phyloP scores from a whole-genome alignment of 2,888 invertebrate species.

The Drosophila paucipuncta region DNA sequence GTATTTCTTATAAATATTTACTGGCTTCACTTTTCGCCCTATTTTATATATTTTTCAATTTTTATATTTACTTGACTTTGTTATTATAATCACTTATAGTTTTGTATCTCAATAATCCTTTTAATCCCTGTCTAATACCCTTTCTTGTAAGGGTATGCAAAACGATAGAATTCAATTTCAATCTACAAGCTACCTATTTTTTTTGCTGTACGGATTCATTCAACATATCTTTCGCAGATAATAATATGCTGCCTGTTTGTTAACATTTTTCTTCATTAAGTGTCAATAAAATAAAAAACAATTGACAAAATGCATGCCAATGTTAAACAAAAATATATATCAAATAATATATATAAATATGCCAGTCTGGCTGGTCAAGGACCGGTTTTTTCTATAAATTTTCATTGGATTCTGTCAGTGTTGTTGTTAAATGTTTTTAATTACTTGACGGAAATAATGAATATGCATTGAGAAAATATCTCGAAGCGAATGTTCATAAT shows the following conservation, averaged over 20 bases:
- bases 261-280: constrained; percentile 55
- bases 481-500: constrained; percentile 49
- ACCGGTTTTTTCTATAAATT: constrained; percentile 30
- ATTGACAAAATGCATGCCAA: constrained; percentile 35
- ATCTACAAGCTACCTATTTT: not conserved
- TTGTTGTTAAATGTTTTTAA: constrained; percentile 44
- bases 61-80: too few relatives aligned
- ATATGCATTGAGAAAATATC: constrained; percentile 15
- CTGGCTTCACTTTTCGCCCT: not conserved
- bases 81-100: too few relatives aligned
- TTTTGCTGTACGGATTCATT: not conserved
- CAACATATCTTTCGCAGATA: constrained; percentile 4
- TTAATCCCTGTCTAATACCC: too few relatives aligned
- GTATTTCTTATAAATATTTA: not conserved
- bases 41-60: not conserved
- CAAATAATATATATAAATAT: constrained; percentile 54
- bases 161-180: not conserved
- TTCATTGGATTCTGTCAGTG: constrained; percentile 5
- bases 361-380: constrained; percentile 7
- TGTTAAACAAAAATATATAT: constrained; percentile 27
- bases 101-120: not conserved
- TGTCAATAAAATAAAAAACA: constrained; percentile 41
- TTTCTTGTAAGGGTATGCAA: not conserved
- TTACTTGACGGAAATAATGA: constrained; percentile 56
- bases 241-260: constrained; percentile 28